phyloP scores from a whole-genome alignment of 2,888 invertebrate species.

The Elegia similella region DNA sequence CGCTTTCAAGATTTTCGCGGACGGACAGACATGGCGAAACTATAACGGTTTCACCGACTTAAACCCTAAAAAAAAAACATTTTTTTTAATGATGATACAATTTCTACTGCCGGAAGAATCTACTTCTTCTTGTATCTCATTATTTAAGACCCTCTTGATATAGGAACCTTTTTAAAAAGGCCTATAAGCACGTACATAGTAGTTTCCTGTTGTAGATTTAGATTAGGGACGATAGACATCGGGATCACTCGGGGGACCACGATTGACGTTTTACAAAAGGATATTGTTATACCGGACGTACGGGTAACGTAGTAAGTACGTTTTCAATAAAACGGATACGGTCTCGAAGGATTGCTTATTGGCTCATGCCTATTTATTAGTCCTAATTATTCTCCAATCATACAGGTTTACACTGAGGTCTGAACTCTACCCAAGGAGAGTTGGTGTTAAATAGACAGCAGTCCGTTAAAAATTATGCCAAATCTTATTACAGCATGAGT shows the following conservation, averaged over 20 bases:
- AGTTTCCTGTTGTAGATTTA: conserved; percentile 17
- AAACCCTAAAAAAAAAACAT: too few species aligned
- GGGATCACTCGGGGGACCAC: conserved; percentile 20
- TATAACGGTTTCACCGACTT: too few species aligned
- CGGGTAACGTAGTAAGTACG: conserved; percentile 4
- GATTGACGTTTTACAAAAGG: conserved; percentile 18
- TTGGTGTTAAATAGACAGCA: too few species aligned
- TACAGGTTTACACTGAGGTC: background rate
- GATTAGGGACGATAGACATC: conserved; percentile 19
- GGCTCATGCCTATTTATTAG: background rate
- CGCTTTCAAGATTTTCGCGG: too few species aligned
- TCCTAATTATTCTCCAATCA: background rate
- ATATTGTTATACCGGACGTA: conserved; percentile 18
- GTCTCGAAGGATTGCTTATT: background rate
- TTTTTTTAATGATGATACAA: too few species aligned
- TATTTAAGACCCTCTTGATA: background rate
- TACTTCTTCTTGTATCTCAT: too few species aligned
- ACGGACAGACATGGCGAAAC: too few species aligned
- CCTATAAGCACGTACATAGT: background rate
- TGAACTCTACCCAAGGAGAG: too few species aligned
- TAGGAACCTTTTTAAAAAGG: background rate
- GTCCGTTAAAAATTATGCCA: too few species aligned
- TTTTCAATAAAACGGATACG: conserved; percentile 3
- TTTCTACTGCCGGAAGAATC: too few species aligned
- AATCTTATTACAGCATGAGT: too few species aligned